Evolutionary conservation across 2,797 vertebrate species (phyloP), one percentile per base, ranked within the genome.

Genomic region (Notolabrus celidotus): DNA sequence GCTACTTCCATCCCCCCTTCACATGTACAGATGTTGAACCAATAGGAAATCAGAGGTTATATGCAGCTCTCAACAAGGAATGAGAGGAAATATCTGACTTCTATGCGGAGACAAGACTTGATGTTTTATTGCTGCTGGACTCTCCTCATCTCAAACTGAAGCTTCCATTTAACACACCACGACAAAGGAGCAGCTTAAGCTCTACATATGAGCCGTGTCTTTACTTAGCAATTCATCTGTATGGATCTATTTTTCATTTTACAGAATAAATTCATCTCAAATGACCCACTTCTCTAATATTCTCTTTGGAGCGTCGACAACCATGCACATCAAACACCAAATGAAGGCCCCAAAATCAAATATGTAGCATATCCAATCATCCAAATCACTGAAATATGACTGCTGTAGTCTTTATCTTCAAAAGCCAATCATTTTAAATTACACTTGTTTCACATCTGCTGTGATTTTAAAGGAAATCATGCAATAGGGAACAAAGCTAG

Each of bases 201-300:
- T 45, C 33, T 29, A 62, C 52, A 71, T 67, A 49, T 45, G 46
- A 78, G 36, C 68, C 14, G 49, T 22, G 55, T 31, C 52, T 68
- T 62, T 50, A 62, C 59, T 62, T 61, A 68, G 11, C 47, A 72
- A 74, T 83, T 54, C 53, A 84, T 85, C 65, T 62, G 50, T 25
- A 50, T 46, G 47, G 58, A 83, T 81, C 69, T 64, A 60, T 86
- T 79, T 89, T 77, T 68, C 61, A 82, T 77, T 83, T 80, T 39
- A 53, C 36, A 46, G 54, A 61, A 75, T 61, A 33, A 65, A 79
- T 68, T 72, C n/a, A 65, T 79, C 68, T 58, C 43, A 71, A 67
- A 82, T 69, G 76, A 73, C 76, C 84, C 58, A 83, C 34, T 82
- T 86, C 58, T 76, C 2, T 2, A 27, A 63, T 75, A 84, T 83